Conservation (phyloP, 2,113 vertebrate species). For the Agapornis roseicollis region DNA sequence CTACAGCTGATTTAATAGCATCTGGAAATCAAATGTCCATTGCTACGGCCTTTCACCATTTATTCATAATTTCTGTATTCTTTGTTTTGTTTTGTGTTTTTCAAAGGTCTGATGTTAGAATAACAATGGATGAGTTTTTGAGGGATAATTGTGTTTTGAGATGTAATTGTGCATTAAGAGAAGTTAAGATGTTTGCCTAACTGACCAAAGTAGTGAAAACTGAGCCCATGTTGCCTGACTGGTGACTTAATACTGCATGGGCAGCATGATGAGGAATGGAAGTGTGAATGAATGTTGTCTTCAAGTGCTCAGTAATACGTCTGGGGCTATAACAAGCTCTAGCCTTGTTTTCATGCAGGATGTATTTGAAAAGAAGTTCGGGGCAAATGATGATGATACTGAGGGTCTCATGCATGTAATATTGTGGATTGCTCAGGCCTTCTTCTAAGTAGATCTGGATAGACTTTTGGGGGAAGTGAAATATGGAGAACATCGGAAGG, state of each 20-base stretch:
- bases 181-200: neutral
- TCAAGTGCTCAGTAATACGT: neutral
- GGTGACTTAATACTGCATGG: neutral
- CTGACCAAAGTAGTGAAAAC: neutral
- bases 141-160: neutral
- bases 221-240: neutral
- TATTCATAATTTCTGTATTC: neutral
- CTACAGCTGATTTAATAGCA: neutral
- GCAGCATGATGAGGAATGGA: neutral
- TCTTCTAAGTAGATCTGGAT: neutral
- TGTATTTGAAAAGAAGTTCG: neutral
- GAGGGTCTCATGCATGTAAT: neutral
- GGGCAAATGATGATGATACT: neutral
- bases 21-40: neutral
- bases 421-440: neutral
- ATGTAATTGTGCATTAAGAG: neutral
- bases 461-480: neutral
- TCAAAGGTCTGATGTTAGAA: neutral
- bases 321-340: neutral
- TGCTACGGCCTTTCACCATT: neutral
- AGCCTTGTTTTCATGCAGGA: neutral
- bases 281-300: neutral
- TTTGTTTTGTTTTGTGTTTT: neutral
- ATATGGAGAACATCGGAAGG: neutral
- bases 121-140: neutral